Percentiles rank a stretch among this genome's conserved stretches.
Evolutionary conservation across 2,888 invertebrate species (phyloP).

Genomic region (Portevinia maculata): DNA sequence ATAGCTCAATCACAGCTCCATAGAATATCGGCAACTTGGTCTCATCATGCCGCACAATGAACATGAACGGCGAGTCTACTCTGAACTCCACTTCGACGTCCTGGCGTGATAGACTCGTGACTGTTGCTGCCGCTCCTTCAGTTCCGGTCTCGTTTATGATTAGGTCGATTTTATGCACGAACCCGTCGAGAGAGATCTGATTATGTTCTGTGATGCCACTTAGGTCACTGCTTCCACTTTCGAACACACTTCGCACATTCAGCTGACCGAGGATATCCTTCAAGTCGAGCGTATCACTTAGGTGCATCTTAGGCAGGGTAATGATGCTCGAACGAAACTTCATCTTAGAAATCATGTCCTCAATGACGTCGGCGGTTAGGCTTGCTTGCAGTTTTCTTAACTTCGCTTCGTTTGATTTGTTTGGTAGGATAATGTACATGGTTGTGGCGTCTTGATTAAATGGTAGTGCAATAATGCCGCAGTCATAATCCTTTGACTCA

Average conservation of each 20-base stretch:
- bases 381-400: constrained; percentile 82
- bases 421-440: constrained; percentile 86
- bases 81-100: constrained; percentile 81
- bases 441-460: constrained; percentile 84
- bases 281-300: constrained; percentile 85
- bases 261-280: constrained; percentile 84
- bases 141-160: constrained; percentile 85
- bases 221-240: constrained; percentile 85
- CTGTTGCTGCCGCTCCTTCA: constrained; percentile 85
- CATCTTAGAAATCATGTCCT: constrained; percentile 76
- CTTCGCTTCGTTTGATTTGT: constrained; percentile 81
- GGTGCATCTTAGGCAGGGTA: constrained; percentile 87
- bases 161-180: constrained; percentile 85
- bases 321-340: constrained; percentile 82
- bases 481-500: constrained; percentile 77
- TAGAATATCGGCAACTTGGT: constrained; percentile 86
- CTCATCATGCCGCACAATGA: constrained; percentile 85
- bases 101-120: constrained; percentile 83
- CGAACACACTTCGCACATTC: constrained; percentile 86
- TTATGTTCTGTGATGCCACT: constrained; percentile 54
- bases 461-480: constrained; percentile 85
- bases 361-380: constrained; percentile 82
- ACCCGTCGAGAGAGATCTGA: constrained; percentile 83
- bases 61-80: constrained; percentile 86
- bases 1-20: constrained; percentile 85